Evolutionary conservation across 1,140 invertebrate genomes (phyloP).

Genomic region (Papilio polytes): DNA sequence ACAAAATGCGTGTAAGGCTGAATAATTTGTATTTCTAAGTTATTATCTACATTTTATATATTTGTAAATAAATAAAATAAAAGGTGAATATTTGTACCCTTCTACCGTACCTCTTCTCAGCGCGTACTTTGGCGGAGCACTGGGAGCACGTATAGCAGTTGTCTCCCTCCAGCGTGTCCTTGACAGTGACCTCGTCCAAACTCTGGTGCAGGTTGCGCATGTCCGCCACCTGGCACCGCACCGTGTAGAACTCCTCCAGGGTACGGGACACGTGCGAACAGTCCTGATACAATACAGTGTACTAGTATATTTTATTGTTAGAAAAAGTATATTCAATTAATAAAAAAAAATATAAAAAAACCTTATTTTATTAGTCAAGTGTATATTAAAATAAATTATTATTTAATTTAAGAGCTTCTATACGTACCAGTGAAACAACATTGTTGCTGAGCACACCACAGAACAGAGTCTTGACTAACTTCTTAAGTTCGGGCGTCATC

Average conservation of each 20-base stretch:
- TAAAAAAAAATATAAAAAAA: no score
- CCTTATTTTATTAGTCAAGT: no score
- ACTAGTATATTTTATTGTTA: no score
- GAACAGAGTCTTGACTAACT: constrained; percentile 95
- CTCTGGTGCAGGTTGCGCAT: constrained; percentile 98
- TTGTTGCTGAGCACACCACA: constrained; percentile 97
- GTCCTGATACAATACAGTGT: constrained; percentile 84
- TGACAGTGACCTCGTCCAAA: constrained; percentile 97
- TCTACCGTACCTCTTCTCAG: constrained; percentile 90
- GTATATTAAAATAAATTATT: no score
- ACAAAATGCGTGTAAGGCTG: no score
- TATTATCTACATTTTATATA: no score
- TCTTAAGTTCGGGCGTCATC: constrained; percentile 96
- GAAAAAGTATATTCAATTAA: no score
- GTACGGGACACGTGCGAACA: constrained; percentile 97
- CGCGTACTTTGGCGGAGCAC: constrained; percentile 96
- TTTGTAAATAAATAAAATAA: no score
- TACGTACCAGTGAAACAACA: constrained; percentile 92
- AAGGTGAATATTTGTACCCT: no score
- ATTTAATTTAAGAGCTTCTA: neutral
- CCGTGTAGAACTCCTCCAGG: constrained; percentile 97
- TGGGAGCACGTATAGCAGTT: constrained; percentile 99
- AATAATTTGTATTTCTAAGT: no score
- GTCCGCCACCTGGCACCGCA: constrained; percentile 97
- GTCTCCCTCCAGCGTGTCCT: constrained; percentile 97